Percentiles rank a stretch among this genome's conserved stretches.
phyloP scores from a whole-genome alignment of 1,140 invertebrate species.

The Drosophila mojavensis region DNA sequence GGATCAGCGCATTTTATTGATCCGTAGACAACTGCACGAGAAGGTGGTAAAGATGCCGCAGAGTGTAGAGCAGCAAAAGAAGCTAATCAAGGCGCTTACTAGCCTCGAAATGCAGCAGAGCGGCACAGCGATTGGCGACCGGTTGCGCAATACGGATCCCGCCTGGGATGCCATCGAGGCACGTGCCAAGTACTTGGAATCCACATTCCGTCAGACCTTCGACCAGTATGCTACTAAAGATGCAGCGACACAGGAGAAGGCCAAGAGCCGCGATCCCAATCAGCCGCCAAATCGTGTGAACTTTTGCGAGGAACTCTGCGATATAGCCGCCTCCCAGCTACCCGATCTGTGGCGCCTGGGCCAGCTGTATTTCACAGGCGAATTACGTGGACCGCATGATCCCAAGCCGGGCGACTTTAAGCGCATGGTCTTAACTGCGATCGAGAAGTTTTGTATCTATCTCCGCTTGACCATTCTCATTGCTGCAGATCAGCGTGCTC shows the following conservation, averaged over 20 bases:
- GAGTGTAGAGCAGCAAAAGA: slow-evolving; percentile 96
- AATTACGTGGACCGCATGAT: slow-evolving; percentile 90
- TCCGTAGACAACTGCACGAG: slow-evolving; percentile 91
- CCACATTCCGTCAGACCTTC: slow-evolving; percentile 83
- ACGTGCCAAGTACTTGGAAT: slow-evolving; percentile 90
- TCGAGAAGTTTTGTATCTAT: slow-evolving; percentile 88
- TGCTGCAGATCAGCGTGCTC: slow-evolving; percentile 81
- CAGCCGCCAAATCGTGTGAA: slow-evolving; percentile 72
- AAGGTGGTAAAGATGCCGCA: slow-evolving; percentile 95
- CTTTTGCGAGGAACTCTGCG: slow-evolving; percentile 83
- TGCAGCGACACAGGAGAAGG: slow-evolving; percentile 60
- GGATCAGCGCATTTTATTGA: slow-evolving; percentile 92
- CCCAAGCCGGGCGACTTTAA: slow-evolving; percentile 86
- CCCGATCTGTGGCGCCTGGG: slow-evolving; percentile 95
- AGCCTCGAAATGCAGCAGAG: slow-evolving; percentile 87
- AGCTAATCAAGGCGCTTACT: slow-evolving; percentile 92
- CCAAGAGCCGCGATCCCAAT: slow-evolving; percentile 69
- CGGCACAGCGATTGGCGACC: slow-evolving; percentile 71
- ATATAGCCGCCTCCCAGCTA: slow-evolving; percentile 80
- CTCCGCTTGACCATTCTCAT: slow-evolving; percentile 88
- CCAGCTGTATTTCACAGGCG: slow-evolving; percentile 94
- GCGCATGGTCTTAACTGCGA: slow-evolving; percentile 87
- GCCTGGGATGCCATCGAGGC: slow-evolving; percentile 96
- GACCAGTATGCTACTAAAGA: slow-evolving; percentile 79
- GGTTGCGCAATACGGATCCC: slow-evolving; percentile 87